Base-by-base conservation (phyloP, 2,797 vertebrate species). In the Poecilia picta region DNA sequence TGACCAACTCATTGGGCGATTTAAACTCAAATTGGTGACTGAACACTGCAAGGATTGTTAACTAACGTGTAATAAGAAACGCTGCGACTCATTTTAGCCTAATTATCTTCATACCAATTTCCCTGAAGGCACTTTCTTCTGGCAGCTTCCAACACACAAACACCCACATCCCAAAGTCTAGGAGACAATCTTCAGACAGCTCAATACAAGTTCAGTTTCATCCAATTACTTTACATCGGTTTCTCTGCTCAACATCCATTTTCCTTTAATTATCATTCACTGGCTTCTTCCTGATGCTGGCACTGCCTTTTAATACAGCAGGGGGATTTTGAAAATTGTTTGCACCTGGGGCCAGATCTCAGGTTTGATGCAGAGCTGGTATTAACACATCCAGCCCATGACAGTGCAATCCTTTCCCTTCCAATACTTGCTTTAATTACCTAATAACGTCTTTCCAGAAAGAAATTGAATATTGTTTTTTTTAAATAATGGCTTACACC, bases 261-360 rank as follows among this genome's bases (percentile, higher is more conserved):
- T 91, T 78, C 82, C 79, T 80, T 47, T 72, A 91, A 91, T 94
- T 83, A 90, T 87, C 76, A 20, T 75, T 75, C 74, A 81, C 84
- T 75, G 76, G 73, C 51, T 45, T 87, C 79, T 82, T 90, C 76
- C 70, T 77, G 76, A 78, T 83, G 77, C 36, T 31, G 28, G 77
- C 72, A 83, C 68, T 75, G 77, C 75, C 75, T 68, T 8, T 4
- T 80, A 84, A 89, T 85, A 78, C 64, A 80, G 74, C 75, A 47
- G 77, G 70, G 82, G 79, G 83, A 86, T 87, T 88, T 77, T 88
- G 82, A 64, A 89, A 90, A 92, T 87, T 75, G 59, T 75, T 79
- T 79, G 68, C 83, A 94, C 88, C 90, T 93, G 87, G 81, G 73
- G n/a, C 47, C 15, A 0, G 23, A 46, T 73, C 18, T 31, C 15